phyloP scores from a whole-genome alignment of 2,113 vertebrate species.

The Coptodon bakossiorum region DNA sequence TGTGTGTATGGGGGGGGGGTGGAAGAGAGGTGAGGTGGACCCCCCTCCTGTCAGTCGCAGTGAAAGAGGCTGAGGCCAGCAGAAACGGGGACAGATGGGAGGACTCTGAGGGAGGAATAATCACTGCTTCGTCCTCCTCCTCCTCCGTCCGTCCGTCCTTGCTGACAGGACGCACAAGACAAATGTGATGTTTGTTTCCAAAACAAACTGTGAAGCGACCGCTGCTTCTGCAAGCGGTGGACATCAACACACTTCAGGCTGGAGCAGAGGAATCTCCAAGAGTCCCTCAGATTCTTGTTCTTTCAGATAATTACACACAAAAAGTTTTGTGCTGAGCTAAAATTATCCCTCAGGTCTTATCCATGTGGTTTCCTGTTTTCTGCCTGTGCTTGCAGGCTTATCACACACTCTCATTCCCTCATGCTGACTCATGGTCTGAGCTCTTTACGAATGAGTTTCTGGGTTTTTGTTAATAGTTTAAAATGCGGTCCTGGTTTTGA shows the following conservation, averaged over 20 bases:
- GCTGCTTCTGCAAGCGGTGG: neutral
- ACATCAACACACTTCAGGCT: neutral
- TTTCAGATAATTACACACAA: neutral
- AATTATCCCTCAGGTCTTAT: neutral
- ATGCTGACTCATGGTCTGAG: neutral
- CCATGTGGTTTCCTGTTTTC: neutral
- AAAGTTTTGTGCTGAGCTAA: neutral
- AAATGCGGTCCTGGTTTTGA: neutral
- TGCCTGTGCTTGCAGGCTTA: neutral
- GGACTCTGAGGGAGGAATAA: slow-evolving; percentile 85
- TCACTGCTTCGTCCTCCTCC: slow-evolving; percentile 60
- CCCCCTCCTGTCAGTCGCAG: slow-evolving; percentile 50
- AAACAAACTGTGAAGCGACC: neutral
- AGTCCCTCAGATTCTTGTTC: neutral
- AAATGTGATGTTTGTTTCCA: slow-evolving; percentile 65
- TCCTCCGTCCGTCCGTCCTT: neutral
- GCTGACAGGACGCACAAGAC: neutral
- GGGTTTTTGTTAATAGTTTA: neutral
- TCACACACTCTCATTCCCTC: neutral
- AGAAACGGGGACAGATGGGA: slow-evolving; percentile 88
- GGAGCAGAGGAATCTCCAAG: neutral
- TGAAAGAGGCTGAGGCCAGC: slow-evolving; percentile 63
- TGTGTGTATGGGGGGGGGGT: slow-evolving; percentile 26
- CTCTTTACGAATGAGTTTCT: neutral
- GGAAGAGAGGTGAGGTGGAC: neutral